Evolutionary conservation across 2,113 vertebrate genomes (phyloP).

Genomic region (Ciconia stormi): DNA sequence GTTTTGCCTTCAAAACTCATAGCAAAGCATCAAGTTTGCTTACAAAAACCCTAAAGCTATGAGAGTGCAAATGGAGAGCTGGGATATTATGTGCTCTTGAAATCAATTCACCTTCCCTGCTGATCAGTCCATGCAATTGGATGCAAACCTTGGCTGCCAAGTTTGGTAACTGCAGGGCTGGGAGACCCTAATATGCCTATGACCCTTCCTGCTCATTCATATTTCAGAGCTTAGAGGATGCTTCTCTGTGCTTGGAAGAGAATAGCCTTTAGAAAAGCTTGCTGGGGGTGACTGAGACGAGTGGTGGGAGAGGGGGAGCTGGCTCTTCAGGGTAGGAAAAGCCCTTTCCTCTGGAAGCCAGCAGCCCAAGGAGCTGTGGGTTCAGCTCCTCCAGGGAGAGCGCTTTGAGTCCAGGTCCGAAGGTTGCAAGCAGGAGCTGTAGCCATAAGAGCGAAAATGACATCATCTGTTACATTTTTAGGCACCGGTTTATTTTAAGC

Average conservation of each 20-base stretch:
- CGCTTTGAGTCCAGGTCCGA: neutral
- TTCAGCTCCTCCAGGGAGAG: neutral
- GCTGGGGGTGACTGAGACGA: accelerated
- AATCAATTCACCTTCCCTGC: neutral
- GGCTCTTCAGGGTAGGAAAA: neutral
- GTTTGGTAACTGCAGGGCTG: neutral
- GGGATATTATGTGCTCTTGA: neutral
- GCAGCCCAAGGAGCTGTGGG: neutral
- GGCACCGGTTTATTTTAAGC: neutral
- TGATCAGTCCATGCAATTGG: neutral
- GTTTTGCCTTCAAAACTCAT: neutral
- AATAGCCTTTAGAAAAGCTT: neutral
- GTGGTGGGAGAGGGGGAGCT: neutral
- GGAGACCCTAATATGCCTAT: neutral
- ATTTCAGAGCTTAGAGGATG: neutral
- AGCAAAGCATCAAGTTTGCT: neutral
- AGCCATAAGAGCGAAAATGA: neutral
- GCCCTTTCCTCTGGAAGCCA: neutral
- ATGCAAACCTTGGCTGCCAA: neutral
- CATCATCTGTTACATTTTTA: neutral
- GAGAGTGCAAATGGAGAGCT: neutral
- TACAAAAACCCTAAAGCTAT: neutral
- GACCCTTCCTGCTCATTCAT: neutral
- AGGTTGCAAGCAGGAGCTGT: neutral
- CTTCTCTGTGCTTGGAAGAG: neutral